Evolutionary conservation across 1,140 invertebrate genomes (phyloP).

Genomic region (Berghia stephanieae): DNA sequence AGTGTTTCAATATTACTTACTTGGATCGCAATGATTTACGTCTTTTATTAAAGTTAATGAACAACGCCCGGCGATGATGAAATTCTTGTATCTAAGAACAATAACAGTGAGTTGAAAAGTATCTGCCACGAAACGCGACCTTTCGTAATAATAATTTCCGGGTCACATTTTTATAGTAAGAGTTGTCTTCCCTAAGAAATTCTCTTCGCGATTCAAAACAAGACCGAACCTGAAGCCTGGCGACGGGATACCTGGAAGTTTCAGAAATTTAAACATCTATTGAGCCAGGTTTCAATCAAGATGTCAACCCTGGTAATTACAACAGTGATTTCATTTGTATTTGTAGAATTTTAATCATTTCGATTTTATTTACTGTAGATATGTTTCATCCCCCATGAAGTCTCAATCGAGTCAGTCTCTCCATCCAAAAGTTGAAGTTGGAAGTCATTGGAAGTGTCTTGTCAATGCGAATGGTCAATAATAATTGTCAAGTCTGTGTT

Average conservation of each 20-base stretch:
- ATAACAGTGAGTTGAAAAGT: too few species aligned
- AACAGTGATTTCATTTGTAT: neutral
- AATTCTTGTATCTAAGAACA: too few species aligned
- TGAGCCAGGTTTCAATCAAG: neutral
- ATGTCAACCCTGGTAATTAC: neutral
- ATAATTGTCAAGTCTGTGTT: too few species aligned
- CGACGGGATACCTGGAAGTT: neutral
- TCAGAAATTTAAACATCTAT: neutral
- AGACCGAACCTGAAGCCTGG: neutral
- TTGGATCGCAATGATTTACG: neutral
- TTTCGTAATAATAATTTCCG: conserved; percentile 18
- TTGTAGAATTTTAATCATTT: neutral
- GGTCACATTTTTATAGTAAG: neutral
- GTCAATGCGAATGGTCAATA: too few species aligned
- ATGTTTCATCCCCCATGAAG: too few species aligned
- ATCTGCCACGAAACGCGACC: neutral
- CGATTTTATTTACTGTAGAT: too few species aligned
- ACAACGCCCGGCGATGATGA: neutral
- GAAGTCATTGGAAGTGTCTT: too few species aligned
- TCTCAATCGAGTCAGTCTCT: neutral
- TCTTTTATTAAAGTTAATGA: neutral
- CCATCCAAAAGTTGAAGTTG: too few species aligned
- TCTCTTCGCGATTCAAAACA: neutral
- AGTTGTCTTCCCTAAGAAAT: too few species aligned
- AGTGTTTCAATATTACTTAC: neutral